Evolutionary conservation across 2,888 invertebrate genomes (phyloP).

Genomic region (Acronicta alni): DNA sequence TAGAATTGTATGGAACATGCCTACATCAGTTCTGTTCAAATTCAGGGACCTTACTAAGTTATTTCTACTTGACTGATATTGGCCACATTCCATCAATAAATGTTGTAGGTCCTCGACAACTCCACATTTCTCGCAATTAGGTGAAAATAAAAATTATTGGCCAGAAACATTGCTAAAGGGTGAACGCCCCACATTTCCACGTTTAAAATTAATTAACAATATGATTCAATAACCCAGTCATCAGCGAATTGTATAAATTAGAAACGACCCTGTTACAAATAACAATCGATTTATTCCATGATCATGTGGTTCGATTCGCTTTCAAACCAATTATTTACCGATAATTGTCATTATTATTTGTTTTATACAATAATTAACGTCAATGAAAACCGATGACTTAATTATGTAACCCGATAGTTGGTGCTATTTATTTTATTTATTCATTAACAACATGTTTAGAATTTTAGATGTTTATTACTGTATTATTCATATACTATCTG

Average conservation of each 20-base stretch:
- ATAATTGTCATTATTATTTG: constrained; percentile 29
- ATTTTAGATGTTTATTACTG: no score
- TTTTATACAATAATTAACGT: constrained; percentile 24
- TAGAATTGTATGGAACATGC: no score
- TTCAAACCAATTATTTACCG: constrained; percentile 44
- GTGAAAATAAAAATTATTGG: constrained; percentile 7
- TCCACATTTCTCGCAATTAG: no score
- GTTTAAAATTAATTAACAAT: constrained; percentile 13
- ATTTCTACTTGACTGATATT: no score
- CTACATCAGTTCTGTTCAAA: no score
- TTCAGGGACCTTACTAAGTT: no score
- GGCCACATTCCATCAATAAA: no score
- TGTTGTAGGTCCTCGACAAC: no score
- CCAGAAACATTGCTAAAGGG: constrained; percentile 11
- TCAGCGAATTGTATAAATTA: constrained; percentile 26
- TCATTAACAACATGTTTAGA: no score
- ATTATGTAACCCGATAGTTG: constrained; percentile 16
- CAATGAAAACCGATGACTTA: constrained; percentile 3
- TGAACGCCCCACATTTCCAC: constrained; percentile 18
- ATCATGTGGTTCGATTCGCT: constrained; percentile 42
- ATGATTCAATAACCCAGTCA: constrained; percentile 4
- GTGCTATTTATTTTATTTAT: neutral
- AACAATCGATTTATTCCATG: constrained; percentile 22
- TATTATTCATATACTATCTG: no score
- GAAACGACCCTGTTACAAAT: constrained; percentile 31